phyloP scores from a whole-genome alignment of 1,140 invertebrate species.

The Heliconius hewitsoni region DNA sequence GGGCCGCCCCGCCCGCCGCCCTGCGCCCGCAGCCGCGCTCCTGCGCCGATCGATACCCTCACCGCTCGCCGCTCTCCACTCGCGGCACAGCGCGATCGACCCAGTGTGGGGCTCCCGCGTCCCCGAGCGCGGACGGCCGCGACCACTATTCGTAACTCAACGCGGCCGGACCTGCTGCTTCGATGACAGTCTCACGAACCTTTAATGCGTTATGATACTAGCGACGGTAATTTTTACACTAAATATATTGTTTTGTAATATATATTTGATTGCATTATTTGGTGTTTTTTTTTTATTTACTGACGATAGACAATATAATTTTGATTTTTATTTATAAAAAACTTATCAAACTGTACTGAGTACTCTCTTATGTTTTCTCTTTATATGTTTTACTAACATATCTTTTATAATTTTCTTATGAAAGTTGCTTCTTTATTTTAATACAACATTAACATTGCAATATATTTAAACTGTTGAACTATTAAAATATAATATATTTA shows the following conservation, averaged over 20 bases:
- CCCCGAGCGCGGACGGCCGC: neutral
- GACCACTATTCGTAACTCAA: neutral
- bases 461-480: too few species aligned
- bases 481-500: too few species aligned
- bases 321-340: too few species aligned
- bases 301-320: neutral
- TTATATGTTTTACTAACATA: too few species aligned
- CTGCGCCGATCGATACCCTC: slow-evolving; percentile 10
- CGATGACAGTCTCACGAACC: neutral
- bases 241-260: neutral
- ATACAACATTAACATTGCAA: too few species aligned
- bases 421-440: too few species aligned
- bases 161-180: neutral
- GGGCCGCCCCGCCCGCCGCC: slow-evolving; percentile 38
- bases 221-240: neutral
- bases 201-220: slow-evolving; percentile 9
- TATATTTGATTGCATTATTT: neutral
- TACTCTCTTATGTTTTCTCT: too few species aligned
- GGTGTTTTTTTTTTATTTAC: neutral
- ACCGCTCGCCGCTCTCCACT: neutral
- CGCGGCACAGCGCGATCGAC: slow-evolving; percentile 18
- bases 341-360: too few species aligned
- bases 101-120: neutral
- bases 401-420: too few species aligned
- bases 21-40: slow-evolving; percentile 37